Conservation (phyloP, 2,888 invertebrate genomes). For the Apamea anceps region DNA sequence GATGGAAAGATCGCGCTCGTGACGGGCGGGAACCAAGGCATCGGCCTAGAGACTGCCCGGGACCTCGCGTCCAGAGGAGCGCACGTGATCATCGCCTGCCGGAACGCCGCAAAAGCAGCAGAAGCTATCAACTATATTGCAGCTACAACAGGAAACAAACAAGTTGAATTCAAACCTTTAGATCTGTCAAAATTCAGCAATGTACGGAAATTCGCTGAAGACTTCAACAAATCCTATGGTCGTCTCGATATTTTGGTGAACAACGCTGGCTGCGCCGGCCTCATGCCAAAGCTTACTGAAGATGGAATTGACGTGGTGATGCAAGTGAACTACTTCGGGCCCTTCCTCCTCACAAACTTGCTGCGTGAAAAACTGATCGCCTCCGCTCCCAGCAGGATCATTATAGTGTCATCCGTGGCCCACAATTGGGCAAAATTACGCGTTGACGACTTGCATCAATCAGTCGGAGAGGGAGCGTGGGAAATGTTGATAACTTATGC, state of each 20-base stretch:
- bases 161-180: conserved; percentile 90
- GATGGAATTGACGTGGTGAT: conserved; percentile 91
- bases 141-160: conserved; percentile 92
- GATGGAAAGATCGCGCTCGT: conserved; percentile 92
- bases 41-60: conserved; percentile 94
- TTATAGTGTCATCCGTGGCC: conserved; percentile 83
- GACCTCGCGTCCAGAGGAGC: conserved; percentile 93
- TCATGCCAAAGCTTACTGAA: conserved; percentile 83
- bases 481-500: conserved; percentile 85
- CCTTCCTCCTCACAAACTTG: conserved; percentile 93
- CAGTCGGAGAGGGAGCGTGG: conserved; percentile 58
- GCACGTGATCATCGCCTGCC: conserved; percentile 93
- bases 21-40: conserved; percentile 95
- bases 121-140: conserved; percentile 92
- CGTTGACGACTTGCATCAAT: conserved; percentile 69
- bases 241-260: conserved; percentile 91
- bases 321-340: conserved; percentile 93
- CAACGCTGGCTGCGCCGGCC: conserved; percentile 90
- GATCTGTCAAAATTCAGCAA: conserved; percentile 88
- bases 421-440: conserved; percentile 87
- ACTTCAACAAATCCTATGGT: conserved; percentile 87
- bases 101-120: conserved; percentile 93
- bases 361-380: conserved; percentile 86
- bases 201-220: conserved; percentile 91
- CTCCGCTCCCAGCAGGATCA: conserved; percentile 83